A percentile compares a stretch with the other conserved stretches of the same genome.
Conservation (phyloP, 2,888 invertebrate genomes). For the Drosophila vallismaia region DNA sequence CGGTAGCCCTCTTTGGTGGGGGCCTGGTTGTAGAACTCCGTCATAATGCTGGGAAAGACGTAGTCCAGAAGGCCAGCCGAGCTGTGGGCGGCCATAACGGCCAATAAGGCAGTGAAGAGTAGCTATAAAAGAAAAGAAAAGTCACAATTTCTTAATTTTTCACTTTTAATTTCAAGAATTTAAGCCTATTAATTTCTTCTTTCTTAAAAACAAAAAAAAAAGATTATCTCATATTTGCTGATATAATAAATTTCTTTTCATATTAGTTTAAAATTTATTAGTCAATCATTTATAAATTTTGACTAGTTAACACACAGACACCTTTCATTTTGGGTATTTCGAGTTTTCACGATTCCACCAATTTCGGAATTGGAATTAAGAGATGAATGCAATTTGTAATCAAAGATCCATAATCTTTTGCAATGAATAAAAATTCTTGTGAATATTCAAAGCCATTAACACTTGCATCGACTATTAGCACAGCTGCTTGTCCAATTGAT, state of each 20-base stretch:
- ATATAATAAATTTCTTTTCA: not conserved
- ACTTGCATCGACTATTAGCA: slow-evolving; percentile 11
- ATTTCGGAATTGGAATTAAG: not conserved
- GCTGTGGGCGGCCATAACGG: slow-evolving; percentile 61
- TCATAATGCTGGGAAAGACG: slow-evolving; percentile 71
- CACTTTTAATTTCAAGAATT: not conserved
- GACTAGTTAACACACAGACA: not conserved
- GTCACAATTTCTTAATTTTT: not conserved
- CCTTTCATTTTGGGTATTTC: not conserved
- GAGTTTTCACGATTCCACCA: not conserved
- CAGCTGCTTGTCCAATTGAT: slow-evolving; percentile 32
- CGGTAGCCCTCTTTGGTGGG: slow-evolving; percentile 82
- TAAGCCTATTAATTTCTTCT: not conserved
- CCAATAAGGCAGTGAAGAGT: slow-evolving; percentile 65
- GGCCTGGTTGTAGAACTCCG: slow-evolving; percentile 71
- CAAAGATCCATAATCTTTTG: not conserved
- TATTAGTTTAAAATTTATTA: not conserved
- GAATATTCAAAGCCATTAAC: not conserved
- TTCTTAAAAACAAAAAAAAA: not conserved
- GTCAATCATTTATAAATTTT: not conserved
- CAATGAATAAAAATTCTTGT: not conserved
- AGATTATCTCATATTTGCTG: not conserved
- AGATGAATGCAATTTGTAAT: not conserved
- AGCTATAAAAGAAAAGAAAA: slow-evolving; percentile 51
- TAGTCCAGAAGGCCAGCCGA: slow-evolving; percentile 75